A percentile compares a stretch with the other conserved stretches of the same genome.
These are phyloP conservation scores for Centropus bengalensis DNA, from an alignment of 2,113 vertebrate genomes.

Conservation along the genomic window DNA sequence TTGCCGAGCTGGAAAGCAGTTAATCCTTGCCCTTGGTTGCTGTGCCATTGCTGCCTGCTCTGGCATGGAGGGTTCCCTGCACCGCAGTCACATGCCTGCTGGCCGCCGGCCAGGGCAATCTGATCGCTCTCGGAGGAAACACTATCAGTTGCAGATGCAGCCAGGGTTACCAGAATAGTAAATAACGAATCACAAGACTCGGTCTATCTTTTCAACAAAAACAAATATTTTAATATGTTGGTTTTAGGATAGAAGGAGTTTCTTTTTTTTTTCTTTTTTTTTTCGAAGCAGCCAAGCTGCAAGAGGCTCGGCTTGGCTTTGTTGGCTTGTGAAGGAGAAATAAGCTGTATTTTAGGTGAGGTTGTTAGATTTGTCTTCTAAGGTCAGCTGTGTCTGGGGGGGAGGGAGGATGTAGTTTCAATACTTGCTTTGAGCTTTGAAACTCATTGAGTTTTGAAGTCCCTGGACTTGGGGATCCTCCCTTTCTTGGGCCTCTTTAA, in stretches of 20 bases:
- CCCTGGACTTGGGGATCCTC: background rate
- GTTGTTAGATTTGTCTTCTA: background rate
- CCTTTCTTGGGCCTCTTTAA: background rate
- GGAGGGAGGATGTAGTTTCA: background rate
- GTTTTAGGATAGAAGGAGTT: constrained; percentile 15
- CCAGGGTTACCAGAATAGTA: constrained; percentile 88
- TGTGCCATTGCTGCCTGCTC: constrained; percentile 58
- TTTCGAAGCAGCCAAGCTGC: background rate
- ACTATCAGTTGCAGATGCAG: constrained; percentile 82
- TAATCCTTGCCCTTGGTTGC: constrained; percentile 62
- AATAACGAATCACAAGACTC: constrained; percentile 82
- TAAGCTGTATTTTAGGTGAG: background rate
- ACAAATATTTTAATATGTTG: constrained; percentile 81
- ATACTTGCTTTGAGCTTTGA: background rate
- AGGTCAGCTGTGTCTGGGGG: background rate
- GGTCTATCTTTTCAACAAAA: constrained; percentile 73
- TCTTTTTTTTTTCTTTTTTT: constrained; percentile 3
- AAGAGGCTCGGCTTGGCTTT: background rate
- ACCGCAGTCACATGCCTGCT: constrained; percentile 82
- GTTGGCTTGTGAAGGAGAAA: constrained; percentile 4
- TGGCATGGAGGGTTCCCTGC: constrained; percentile 74
- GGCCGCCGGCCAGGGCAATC: constrained; percentile 76
- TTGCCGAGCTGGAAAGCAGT: constrained; percentile 8
- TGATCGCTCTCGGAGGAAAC: constrained; percentile 75
- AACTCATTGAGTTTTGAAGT: background rate